Evolutionary conservation across 2,113 vertebrate species (phyloP), one percentile per base, ranked within the genome.

Genomic region (Microcebus griseorufus): DNA sequence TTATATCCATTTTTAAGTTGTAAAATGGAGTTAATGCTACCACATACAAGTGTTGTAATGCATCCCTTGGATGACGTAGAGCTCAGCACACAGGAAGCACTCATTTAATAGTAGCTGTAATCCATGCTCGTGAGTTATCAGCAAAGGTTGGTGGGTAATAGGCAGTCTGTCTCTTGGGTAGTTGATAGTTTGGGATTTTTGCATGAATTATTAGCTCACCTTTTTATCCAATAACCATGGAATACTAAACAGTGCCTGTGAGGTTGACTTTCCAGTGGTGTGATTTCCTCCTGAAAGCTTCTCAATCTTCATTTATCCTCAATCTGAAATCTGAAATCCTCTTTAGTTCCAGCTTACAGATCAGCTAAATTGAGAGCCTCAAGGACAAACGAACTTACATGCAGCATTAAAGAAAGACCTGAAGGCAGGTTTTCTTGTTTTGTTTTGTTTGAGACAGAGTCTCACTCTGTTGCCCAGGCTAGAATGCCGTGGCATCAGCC

Each of bases 321-420:
- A 76, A 32, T 93, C 86, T 78, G n/a, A 90, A 93, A 76, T 76
- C 22, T 92, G 84, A 93, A 88, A n/a, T 87, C 93, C 39, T 39
- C 45, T 89, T 94, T 67, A 72, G 22, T 89, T 95, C 45, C 67
- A 67, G 22, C 4, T 96, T 90, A 83, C 2, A 87, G 34, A 45
- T 45, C 34, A 81, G 48, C 42, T 88, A 97, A 93, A 64, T 58
- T 90, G 60, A 84, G 94, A 93, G 72, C 27, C 42, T 95, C 22
- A 7, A 60, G 11, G 23, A 87, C 39, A 92, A 65, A 11, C 65
- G 37, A 29, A 82, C 20, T 70, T 80, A 64, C 64, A 60, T 55
- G 42, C 9, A 93, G 53, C 29, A 73, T 67, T 92, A 29, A 58
- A 48, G 51, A 92, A 69, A 13, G 2, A n/a, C 13, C 29, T 70